Base-by-base conservation (phyloP, 35 echinoderm and acorn worm genomes). In the Strongylocentrotus purpuratus region DNA sequence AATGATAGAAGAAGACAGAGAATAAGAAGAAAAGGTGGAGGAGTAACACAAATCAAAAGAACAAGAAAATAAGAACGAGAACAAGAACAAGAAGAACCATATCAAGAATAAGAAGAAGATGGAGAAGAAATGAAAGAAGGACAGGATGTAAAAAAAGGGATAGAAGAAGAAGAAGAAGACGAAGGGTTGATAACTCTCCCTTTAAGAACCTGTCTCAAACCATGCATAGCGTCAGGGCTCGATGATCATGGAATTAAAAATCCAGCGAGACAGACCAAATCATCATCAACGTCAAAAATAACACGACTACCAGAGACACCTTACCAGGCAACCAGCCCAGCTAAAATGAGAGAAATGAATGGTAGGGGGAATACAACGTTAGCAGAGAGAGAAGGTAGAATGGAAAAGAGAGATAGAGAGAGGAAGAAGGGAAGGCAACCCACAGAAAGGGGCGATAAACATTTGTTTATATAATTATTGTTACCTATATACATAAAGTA, bases 201-300 rank as follows among this genome's bases (percentile, higher is more conserved):
- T 89, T 89, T 89, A 45, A 89, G 32, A 89, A 33, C 87, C 87
- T 45, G 45, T 45, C 32, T 89, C 87, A 78, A 78, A 15, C 87
- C 87, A 89, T 45, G 87, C 87, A 28, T 89, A 5, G 5, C 33
- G 87, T 89, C 87, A 89, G 87, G 87, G 12, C 87, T 89, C 87
- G 33, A 46, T 89, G 87, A 89, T 15, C 45, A 33, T 89, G 87
- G 87, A 89, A 89, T 89, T 89, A 89, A 89, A 89, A 89, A 89
- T 89, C 87, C 87, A 89, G 87, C 12, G 87, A 89, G 87, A 89
- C 87, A 89, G 87, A 45, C 87, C 87, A 89, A 89, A 89, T 89
- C 45, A 89, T 89, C 87, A 89, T 89, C 87, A 89, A 89, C 87
- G 87, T 89, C 87, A 89, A 89, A 89, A 33, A 89, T 46, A 46